Evolutionary conservation across 2,888 invertebrate genomes (phyloP), one percentile per base, ranked within the genome.

Genomic region (Cremastinae sp.): DNA sequence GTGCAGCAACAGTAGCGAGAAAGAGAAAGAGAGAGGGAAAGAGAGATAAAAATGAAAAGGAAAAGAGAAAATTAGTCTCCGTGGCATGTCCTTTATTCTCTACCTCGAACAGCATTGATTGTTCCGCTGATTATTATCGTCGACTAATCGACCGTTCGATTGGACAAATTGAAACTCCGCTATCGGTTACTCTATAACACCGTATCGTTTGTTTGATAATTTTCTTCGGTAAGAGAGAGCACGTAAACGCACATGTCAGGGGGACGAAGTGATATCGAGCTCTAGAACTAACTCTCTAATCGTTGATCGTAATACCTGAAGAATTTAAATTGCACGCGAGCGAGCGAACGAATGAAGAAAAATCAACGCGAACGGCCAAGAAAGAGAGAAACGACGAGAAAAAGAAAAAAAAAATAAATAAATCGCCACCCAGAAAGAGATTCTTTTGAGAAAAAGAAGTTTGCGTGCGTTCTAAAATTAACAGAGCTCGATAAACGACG

Each of bases 81-180:
- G 16, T 16, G 35, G 7, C 22, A 9, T 61, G 59, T 56, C 51
- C 58, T 39, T 10, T 37, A 41, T 68, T 51, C 65, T 37, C 28
- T 22, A 39, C 7, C 47, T 18, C 37, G 20, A 43, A 47, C 16
- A 35, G 49, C 37, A 37, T 53, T 58, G 56, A 74, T 74, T 64
- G 49, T 74, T 68, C 62, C 47, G 35, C 35, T 45, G 68, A 68
- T 74, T 62, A 39, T 74, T 74, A 69, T 74, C 74, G 41, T 59
- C 20, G 49, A 62, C 68, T 69, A 74, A 69, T 74, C 62, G 74
- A 69, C 28, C 74, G 56, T 51, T 74, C 68, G 74, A 69, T 64
- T 69, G 14, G 69, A 69, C 74, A 74, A 69, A 74, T 74, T 74
- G 74, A 64, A 74, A 58, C 68, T 51, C 41, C 28, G 43, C 62